These are phyloP conservation scores for Tetraodon nigroviridis DNA, from an alignment of 2,113 vertebrate genomes.

Conservation along the genomic window DNA sequence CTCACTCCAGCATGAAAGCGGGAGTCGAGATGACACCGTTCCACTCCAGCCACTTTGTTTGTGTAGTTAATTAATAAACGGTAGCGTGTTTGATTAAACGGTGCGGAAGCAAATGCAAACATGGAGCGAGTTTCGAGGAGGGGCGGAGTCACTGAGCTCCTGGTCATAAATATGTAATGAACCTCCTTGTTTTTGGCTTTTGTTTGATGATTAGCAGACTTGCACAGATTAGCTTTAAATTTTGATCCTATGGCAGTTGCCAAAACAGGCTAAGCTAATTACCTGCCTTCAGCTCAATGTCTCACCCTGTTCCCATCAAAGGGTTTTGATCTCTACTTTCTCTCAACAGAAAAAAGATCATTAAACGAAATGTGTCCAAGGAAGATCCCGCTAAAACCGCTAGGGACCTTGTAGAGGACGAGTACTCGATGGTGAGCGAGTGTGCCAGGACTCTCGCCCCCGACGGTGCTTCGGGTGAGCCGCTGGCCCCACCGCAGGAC, in stretches of 20 bases:
- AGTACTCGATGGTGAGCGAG: slow-evolving; percentile 81
- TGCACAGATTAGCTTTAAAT: background rate
- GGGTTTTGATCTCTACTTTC: background rate
- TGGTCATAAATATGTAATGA: no score
- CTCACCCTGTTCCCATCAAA: background rate
- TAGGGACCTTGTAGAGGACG: slow-evolving; percentile 53
- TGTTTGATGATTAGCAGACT: no score
- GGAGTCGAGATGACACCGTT: background rate
- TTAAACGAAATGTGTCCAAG: slow-evolving; percentile 16
- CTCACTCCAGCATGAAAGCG: background rate
- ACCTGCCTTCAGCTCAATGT: background rate
- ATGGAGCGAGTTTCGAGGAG: no score
- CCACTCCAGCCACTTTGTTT: no score
- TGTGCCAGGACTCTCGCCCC: slow-evolving; percentile 54
- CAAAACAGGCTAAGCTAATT: background rate
- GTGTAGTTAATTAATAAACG: no score
- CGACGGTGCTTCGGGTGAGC: slow-evolving; percentile 1
- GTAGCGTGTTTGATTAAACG: no score
- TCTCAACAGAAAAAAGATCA: slow-evolving; percentile 45
- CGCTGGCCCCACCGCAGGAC: slow-evolving; percentile 18
- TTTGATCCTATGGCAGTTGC: background rate
- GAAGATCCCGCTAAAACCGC: background rate
- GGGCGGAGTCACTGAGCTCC: no score
- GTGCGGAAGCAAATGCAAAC: no score
- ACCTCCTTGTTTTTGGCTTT: no score